Base-by-base conservation (phyloP, 2,113 vertebrate species). In the Rissa tridactyla region DNA sequence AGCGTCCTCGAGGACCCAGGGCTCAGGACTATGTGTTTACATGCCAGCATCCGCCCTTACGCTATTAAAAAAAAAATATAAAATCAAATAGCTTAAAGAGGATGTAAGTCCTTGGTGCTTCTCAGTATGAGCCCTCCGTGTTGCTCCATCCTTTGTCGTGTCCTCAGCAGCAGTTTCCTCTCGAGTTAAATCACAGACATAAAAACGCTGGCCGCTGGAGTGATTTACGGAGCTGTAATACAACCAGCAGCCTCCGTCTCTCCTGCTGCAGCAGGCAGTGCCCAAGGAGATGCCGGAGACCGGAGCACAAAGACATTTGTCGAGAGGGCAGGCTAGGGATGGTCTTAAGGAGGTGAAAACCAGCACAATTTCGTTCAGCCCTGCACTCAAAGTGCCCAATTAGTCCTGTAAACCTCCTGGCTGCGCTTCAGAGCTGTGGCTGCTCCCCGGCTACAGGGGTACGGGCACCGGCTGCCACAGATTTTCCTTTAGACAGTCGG, bases 201-300 rank as follows among this genome's bases (percentile, higher is more conserved):
- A 26, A 34, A 71, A 27, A 10, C 0, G 0, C 29, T 73, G 18
- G 1, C 57, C 3, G 38, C 46, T 0, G 0, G 80, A 38, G 61
- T 12, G 73, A 84, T 47, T 49, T 52, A 60, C 0, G 0, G 61
- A 88, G 79, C 91, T 23, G 38, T 8, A 36, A 70, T 11, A 32
- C 65, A 75, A 64, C 9, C 20, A 88, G 85, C 65, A 62, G 68
- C 57, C 80, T 58, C 42, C 3, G 8, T 15, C 61, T 2, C 27
- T 73, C 83, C 80, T 26, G 58, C 85, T 72, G 91, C 3, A 0
- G 36, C 52, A 57, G 29, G 70, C 58, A 49, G 77, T 71, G 9
- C 61, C 15, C 12, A 23, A 58, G 55, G 27, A 58, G 54, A 72
- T 23, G 42, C 8, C 44, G 42, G 66, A 51, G n/a, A 65, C 32